These are phyloP conservation scores for Thryonomys swinderianus DNA, from an alignment of 2,113 vertebrate genomes.

Conservation along the genomic window DNA sequence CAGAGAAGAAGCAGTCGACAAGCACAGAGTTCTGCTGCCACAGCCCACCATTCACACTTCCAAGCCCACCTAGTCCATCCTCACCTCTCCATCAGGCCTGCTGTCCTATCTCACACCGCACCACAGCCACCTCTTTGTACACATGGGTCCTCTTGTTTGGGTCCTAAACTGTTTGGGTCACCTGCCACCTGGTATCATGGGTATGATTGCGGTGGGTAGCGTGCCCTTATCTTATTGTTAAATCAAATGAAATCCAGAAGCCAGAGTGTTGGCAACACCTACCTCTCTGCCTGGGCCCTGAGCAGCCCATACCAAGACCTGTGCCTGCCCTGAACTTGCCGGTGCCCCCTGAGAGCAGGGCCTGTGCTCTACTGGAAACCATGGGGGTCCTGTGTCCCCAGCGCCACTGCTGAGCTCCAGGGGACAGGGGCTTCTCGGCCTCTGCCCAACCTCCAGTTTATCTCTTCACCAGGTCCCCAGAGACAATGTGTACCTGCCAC, in stretches of 20 bases:
- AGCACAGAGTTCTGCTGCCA: neutral
- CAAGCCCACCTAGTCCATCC: no score
- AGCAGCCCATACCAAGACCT: neutral
- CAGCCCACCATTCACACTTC: neutral
- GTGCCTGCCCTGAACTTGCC: neutral
- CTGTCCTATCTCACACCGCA: neutral
- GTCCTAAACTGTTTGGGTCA: neutral
- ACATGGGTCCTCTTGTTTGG: neutral
- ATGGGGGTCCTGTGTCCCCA: rapidly evolving
- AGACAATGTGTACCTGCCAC: no score
- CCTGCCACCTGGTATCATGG: neutral
- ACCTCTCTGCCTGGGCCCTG: neutral
- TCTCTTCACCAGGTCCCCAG: neutral
- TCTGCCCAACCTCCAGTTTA: neutral
- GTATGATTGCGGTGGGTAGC: neutral
- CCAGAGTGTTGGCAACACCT: no score
- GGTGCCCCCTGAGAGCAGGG: neutral
- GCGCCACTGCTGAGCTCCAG: neutral
- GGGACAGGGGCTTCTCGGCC: neutral
- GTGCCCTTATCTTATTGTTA: neutral
- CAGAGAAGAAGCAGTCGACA: neutral
- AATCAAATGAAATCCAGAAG: neutral
- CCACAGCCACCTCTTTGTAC: no score
- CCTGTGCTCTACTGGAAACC: neutral
- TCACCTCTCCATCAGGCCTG: no score